Base-by-base conservation (phyloP, 2,797 vertebrate genomes). In the Enteromius trimaculatus region DNA sequence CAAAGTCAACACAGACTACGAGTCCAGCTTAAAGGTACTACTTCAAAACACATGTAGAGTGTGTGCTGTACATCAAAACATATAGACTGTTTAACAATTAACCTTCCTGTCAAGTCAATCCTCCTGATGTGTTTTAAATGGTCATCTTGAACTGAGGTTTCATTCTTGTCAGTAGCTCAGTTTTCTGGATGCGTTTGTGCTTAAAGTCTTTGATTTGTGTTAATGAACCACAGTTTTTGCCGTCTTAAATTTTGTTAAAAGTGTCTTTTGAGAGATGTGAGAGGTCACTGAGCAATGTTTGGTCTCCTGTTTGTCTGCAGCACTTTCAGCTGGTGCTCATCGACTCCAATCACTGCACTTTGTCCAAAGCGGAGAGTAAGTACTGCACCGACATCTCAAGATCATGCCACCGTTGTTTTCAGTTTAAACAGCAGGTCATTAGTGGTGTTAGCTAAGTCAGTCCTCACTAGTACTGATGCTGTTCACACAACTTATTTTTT, bases 1-100 rank as follows among this genome's bases (percentile, higher is more conserved):
- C 93, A 99, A 99, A 95, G 96, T 98, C 92, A 97, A 98, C 92
- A 98, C 97, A 86, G 97, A 98, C 95, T 98, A 98, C 87, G 96
- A 98, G 92, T 98, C 97, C 86, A 99, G 97, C 94, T 94, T 99
- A 93, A 99, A 99, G 97, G 98, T 98, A 1, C 26, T 31, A 23
- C 11, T 58, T 3, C 10, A 2, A 17, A 21, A 42, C 26, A n/a
- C 26, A 0, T 7, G n/a, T 26, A 7, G 10, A 23, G 37, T 21
- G 5, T 9, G 8, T 21, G 44, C 9, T 3, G n/a, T 9, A 72
- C 70, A 21, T 51, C 23, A 49, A 49, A 21, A 31, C 9, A 51
- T 71, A 16, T 19, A 11, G 23, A 26, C 26, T 6, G 26, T 29
- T 16, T 31, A 16, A 17, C 9, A 2, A 39, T 39, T 39, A 39